Conservation (phyloP, 2,888 invertebrate species). For the Eilema caniola region DNA sequence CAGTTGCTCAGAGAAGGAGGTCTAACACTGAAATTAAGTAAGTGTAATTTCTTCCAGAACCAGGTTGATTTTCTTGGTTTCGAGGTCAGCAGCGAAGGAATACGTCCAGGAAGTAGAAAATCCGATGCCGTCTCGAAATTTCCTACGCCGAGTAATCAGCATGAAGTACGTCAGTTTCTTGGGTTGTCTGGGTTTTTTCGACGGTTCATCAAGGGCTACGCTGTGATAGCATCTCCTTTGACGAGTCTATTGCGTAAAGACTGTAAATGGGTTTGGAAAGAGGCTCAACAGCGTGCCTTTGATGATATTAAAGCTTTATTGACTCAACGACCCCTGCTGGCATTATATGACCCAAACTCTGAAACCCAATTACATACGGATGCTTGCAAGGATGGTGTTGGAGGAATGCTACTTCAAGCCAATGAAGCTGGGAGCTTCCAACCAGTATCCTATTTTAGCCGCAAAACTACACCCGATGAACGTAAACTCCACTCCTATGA, state of each 20-base stretch:
- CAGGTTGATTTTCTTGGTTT: constrained; percentile 22
- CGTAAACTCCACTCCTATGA: constrained; percentile 27
- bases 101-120: constrained; percentile 17
- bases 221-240: constrained; percentile 10
- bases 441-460: constrained; percentile 33
- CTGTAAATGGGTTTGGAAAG: background rate
- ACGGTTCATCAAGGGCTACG: constrained; percentile 11
- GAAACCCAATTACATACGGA: constrained; percentile 61
- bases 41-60: constrained; percentile 16
- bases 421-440: constrained; percentile 22
- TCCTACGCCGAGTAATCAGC: constrained; percentile 4
- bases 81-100: constrained; percentile 13
- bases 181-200: constrained; percentile 19
- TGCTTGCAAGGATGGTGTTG: constrained; percentile 53
- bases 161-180: constrained; percentile 21
- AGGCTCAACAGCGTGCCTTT: constrained; percentile 46
- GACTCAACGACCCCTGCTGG: constrained; percentile 48
- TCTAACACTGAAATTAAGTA: constrained; percentile 18
- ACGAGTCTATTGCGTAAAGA: constrained; percentile 10
- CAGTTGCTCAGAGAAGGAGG: background rate
- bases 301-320: constrained; percentile 43
- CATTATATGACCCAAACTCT: constrained; percentile 45
- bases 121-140: constrained; percentile 12
- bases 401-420: constrained; percentile 58
- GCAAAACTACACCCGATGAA: constrained; percentile 30